A percentile compares a stretch with the other conserved stretches of the same genome.
These are phyloP conservation scores for Quiscalus mexicanus DNA, from an alignment of 2,113 vertebrate genomes.

Conservation along the genomic window DNA sequence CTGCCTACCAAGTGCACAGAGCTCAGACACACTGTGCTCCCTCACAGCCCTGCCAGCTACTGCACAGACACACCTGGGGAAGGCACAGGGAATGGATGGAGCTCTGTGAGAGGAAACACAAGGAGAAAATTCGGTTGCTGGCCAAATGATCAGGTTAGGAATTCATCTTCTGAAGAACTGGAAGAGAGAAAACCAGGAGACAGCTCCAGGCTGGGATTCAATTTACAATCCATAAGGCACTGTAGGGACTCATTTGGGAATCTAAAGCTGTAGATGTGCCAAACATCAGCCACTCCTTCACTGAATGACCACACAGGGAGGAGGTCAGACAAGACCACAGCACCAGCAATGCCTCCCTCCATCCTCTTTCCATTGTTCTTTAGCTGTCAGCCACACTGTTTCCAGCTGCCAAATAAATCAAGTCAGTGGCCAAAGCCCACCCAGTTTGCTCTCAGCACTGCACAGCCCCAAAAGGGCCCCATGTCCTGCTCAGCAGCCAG, in stretches of 20 bases:
- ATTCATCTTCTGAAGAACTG: neutral
- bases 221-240: neutral
- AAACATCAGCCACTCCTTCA: neutral
- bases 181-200: neutral
- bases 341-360: neutral
- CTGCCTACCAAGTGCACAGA: conserved; percentile 27
- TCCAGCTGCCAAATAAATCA: neutral
- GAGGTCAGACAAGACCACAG: neutral
- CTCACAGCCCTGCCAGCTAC: conserved; percentile 22
- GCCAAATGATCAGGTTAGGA: neutral
- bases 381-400: neutral
- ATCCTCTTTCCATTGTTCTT: neutral
- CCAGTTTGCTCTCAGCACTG: neutral
- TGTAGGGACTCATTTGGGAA: neutral
- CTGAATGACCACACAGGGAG: rapidly evolving
- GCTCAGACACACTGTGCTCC: neutral
- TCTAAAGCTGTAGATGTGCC: neutral
- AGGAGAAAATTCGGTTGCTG: neutral
- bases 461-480: neutral
- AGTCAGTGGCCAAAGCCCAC: neutral
- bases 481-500: neutral
- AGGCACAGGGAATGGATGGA: neutral
- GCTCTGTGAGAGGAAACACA: neutral
- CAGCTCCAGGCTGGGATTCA: neutral
- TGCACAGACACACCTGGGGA: neutral